Evolutionary conservation across 2,113 vertebrate species (phyloP), one percentile per base, ranked within the genome.

Genomic region (Ondatra zibethicus): DNA sequence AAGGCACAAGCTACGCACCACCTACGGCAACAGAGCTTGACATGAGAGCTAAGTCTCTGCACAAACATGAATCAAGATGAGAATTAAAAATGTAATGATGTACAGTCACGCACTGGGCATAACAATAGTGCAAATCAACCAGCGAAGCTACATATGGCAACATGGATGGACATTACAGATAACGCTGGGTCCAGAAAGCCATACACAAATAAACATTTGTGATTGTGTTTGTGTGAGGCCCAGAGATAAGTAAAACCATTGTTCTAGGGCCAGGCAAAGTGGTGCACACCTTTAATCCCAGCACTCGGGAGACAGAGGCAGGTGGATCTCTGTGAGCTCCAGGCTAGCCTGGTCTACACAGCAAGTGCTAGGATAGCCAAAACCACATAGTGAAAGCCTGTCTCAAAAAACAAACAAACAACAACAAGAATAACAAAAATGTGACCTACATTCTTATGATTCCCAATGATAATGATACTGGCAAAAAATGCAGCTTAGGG

Each of bases 71-170:
- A 36, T 31, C 58, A 31, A 70, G 75, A 19, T 13, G 17, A 63
- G 66, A 81, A 58, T 2, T 61, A 8, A 61, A 82, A 7, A 8
- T 39, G 16, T 4, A 29, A 21, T 7, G 29, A 25, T 4, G n/a
- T 8, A 6, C 0, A 39, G 17, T 4, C 29, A 61, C 2, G 13
- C 14, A 27, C 25, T 29, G 9, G 33, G 17, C 29, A 5, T 3
- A 27, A 29, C 7, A 29, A 29, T 23, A 82, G 3, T 47, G 55
- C 39, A 65, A 61, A 33, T 63, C 25, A 75, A 68, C 1, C 36
- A 27, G 82, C 9, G 1, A 65, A 45, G 39, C 55, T 13, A 8
- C 27, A 42, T 14, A 25, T 36, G n/a, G 14, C 68, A 14, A 14
- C 23, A 10, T 12, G 29, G 23, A 45, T 36, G 36, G 5, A n/a